A percentile compares a stretch with the other conserved stretches of the same genome.
phyloP scores from a whole-genome alignment of 2,888 invertebrate genomes.

The Lamellibrachia columna region DNA sequence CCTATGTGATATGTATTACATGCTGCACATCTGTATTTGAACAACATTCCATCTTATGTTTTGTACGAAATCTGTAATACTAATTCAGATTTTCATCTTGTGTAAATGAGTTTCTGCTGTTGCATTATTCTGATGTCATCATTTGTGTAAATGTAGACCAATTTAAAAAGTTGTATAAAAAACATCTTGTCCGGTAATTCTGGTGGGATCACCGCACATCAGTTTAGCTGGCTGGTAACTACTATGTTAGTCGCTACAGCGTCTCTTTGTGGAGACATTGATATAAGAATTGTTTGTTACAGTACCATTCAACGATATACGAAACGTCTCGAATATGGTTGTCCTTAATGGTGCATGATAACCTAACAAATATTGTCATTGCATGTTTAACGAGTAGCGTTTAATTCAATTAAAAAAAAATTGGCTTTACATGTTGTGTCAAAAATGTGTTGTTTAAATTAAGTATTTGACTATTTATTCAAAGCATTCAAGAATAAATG shows the following conservation, averaged over 20 bases:
- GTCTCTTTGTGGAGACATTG: neutral
- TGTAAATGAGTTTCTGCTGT: neutral
- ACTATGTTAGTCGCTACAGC: neutral
- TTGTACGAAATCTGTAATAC: neutral
- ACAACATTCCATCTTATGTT: neutral
- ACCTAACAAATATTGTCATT: neutral
- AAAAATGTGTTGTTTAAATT: neutral
- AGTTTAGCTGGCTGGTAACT: neutral
- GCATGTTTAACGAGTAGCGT: neutral
- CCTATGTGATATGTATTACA: neutral
- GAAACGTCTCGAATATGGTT: neutral
- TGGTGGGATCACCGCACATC: no score
- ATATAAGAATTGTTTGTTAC: neutral
- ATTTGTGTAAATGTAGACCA: neutral
- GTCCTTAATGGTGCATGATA: neutral
- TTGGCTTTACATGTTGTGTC: neutral
- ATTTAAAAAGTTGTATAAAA: neutral
- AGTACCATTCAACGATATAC: neutral
- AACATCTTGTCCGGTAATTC: no score
- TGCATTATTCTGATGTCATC: neutral
- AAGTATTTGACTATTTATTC: neutral
- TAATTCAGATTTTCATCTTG: no score
- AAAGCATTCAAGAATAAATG: neutral
- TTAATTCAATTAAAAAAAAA: neutral
- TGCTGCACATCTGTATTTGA: neutral